These are phyloP conservation scores for Cinara cedri DNA, from an alignment of 2,888 invertebrate species.

Conservation along the genomic window DNA sequence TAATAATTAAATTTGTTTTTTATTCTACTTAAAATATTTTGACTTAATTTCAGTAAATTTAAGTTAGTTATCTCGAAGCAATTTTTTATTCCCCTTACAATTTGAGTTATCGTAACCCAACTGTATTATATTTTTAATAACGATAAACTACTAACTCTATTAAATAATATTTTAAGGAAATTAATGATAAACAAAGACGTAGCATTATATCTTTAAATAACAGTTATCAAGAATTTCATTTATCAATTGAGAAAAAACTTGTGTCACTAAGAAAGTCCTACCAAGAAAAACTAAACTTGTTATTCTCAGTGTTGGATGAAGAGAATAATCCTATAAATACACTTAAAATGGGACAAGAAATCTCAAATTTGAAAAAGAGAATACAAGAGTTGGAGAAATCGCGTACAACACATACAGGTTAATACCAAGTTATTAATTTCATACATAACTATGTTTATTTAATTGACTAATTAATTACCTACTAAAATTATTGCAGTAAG, in stretches of 20 bases:
- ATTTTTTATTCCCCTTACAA: too few species aligned
- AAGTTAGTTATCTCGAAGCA: too few species aligned
- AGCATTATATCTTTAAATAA: conserved; percentile 74
- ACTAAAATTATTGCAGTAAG: conserved; percentile 17
- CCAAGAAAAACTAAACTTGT: conserved; percentile 70
- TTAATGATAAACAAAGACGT: conserved; percentile 67
- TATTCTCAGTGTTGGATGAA: conserved; percentile 66
- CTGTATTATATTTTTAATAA: too few species aligned
- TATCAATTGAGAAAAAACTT: conserved; percentile 70
- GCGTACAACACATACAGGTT: neutral
- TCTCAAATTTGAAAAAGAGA: conserved; percentile 18
- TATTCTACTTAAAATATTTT: too few species aligned
- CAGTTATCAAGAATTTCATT: conserved; percentile 70
- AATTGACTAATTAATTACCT: neutral
- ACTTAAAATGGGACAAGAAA: conserved; percentile 36
- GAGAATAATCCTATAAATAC: conserved; percentile 34
- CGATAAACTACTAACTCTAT: neutral
- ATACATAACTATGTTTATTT: neutral
- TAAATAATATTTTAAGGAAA: conserved; percentile 7
- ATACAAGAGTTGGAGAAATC: conserved; percentile 32
- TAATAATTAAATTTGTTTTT: too few species aligned
- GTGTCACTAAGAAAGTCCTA: conserved; percentile 70
- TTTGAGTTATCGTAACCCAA: too few species aligned
- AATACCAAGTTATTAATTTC: neutral
- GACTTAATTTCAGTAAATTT: too few species aligned